phyloP scores from a whole-genome alignment of 2,113 vertebrate species.

The Podarcis cretensis region DNA sequence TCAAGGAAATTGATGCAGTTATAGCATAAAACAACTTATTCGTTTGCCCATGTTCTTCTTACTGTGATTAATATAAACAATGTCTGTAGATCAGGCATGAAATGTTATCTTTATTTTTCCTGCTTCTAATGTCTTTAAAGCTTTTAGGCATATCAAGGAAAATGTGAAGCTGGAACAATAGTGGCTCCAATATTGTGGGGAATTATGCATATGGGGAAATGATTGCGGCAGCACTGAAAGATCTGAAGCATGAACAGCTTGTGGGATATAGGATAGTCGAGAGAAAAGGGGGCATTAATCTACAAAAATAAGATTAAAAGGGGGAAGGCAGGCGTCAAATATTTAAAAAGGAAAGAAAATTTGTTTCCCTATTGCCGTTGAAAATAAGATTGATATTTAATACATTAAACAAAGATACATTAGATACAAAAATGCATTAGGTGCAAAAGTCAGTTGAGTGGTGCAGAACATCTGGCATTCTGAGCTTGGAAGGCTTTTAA shows the following conservation, averaged over 20 bases:
- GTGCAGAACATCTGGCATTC: background rate
- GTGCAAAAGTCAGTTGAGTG: background rate
- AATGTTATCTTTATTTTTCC: constrained; percentile 23
- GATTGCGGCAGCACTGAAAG: background rate
- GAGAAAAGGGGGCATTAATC: background rate
- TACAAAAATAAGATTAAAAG: background rate
- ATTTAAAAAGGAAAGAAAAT: background rate
- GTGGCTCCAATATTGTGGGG: constrained; percentile 3
- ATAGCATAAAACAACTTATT: background rate
- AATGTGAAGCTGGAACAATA: constrained; percentile 9
- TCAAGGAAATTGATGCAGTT: background rate
- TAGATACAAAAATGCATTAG: background rate
- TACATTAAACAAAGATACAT: background rate
- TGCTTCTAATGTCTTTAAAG: constrained; percentile 11
- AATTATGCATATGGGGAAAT: background rate
- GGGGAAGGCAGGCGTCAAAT: background rate
- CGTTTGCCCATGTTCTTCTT: background rate
- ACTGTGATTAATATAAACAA: background rate
- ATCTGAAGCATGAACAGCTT: constrained; percentile 8
- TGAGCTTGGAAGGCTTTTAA: background rate
- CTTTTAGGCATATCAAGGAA: constrained; percentile 15
- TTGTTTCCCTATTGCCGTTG: background rate
- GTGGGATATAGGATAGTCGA: background rate
- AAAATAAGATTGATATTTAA: background rate
- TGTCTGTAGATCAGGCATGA: constrained; percentile 8